Evolutionary conservation across 23 tunicate genomes (phyloP).

Genomic region (Corella eumyota): DNA sequence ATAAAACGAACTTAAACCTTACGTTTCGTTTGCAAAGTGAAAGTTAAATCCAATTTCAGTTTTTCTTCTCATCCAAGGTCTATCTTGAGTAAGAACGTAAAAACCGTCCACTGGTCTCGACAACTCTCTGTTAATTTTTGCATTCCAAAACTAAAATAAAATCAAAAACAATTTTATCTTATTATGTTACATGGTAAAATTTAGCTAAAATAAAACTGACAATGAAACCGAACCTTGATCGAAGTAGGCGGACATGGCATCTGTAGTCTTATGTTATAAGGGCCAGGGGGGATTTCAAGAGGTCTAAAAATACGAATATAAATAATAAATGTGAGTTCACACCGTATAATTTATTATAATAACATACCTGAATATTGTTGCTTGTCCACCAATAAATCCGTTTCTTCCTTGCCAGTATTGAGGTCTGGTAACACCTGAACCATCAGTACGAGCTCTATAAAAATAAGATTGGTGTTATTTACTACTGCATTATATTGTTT

Average conservation of each 20-base stretch:
- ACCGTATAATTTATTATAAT: not conserved
- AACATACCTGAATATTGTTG: conserved; percentile 1
- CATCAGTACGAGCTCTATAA: conserved; percentile 1
- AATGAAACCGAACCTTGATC: conserved; percentile 1
- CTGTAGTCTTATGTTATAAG: conserved; percentile 1
- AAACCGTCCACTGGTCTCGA: conserved; percentile 15
- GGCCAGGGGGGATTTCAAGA: conserved; percentile 3
- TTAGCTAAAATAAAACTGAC: no score
- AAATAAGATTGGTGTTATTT: no score
- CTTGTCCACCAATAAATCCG: conserved; percentile 2
- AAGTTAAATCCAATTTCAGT: conserved; percentile 33
- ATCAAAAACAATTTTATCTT: no score
- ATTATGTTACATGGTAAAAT: no score
- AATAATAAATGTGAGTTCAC: no score
- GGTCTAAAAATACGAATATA: conserved; percentile 3
- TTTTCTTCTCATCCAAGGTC: conserved; percentile 20
- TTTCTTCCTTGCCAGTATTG: not conserved
- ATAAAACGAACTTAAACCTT: no score
- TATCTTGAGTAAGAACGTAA: conserved; percentile 7
- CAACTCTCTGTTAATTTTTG: conserved; percentile 2
- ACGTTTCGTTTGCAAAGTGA: not conserved
- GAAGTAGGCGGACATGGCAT: not conserved
- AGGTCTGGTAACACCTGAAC: not conserved
- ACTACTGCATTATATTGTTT: no score
- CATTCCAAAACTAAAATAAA: conserved; percentile 51